These are phyloP conservation scores for Eulemur coronatus DNA, from an alignment of 2,797 vertebrate genomes.

Conservation along the genomic window DNA sequence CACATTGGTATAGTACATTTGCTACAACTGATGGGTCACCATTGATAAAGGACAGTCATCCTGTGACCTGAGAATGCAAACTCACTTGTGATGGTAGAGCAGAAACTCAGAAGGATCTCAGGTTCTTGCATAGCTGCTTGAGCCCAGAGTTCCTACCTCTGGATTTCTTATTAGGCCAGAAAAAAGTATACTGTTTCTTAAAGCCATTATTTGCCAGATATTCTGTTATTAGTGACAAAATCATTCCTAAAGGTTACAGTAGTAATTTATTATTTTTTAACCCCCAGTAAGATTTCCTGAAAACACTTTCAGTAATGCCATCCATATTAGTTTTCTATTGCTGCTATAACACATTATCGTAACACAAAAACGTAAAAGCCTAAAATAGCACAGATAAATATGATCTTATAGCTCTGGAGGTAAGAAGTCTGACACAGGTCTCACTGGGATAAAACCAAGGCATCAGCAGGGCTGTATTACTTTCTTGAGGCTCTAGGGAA, in stretches of 20 bases:
- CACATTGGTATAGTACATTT: not conserved
- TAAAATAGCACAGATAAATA: not conserved
- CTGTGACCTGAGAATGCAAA: not conserved
- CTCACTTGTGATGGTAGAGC: not conserved
- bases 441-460: not conserved
- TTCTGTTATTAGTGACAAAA: constrained; percentile 1
- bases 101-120: not conserved
- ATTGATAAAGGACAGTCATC: not conserved
- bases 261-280: not conserved
- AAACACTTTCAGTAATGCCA: not conserved
- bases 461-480: not conserved
- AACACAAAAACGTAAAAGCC: not conserved
- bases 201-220: not conserved
- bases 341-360: not conserved
- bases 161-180: not conserved
- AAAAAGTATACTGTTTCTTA: not conserved
- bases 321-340: not conserved
- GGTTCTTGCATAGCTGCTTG: not conserved
- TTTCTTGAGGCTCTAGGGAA: not conserved
- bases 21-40: not conserved
- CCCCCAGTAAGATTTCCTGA: not conserved
- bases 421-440: not conserved
- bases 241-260: not conserved
- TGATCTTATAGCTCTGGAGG: not conserved
- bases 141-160: not conserved